Base-by-base conservation (phyloP, 2,113 vertebrate genomes). In the Aphyosemion australe region DNA sequence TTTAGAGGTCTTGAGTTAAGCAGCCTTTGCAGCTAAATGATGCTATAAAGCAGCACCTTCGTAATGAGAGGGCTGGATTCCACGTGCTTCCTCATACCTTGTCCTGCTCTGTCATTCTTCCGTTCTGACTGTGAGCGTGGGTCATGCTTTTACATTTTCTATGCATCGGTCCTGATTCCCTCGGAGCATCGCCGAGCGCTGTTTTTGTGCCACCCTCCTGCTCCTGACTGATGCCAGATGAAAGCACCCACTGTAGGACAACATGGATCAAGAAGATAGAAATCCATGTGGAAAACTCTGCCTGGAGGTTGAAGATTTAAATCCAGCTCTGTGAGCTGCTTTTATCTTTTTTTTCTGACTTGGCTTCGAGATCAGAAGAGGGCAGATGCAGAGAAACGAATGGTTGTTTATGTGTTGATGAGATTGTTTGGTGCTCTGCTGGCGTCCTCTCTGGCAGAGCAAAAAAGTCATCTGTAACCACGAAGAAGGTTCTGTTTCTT, bases 31-130 rank as follows among this genome's bases (percentile, higher is more conserved):
- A 68, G 78, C 43, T 15, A 54, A 74, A 76, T 67, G 26, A 77
- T 74, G 81, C 67, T 66, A 74, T 75, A 79, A 79, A 83, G 76
- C 66, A 74, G 55, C 60, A 83, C 83, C 80, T 83, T 77, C 69
- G 72, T 87, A 79, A 87, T 75, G 68, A 81, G 72, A 73, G 64
- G 37, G 53, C 55, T 57, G 69, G 37, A 32, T 39, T 51, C 41
- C 51, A 64, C 45, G 13, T 15, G 48, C 31, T 34, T 45, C 39
- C 31, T 51, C 47, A 15, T 2, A 1, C 34, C 46, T 52, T 52
- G n/a, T 58, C 9, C 43, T 60, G 10, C 26, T 26, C 8, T 32
- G 3, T 42, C 11, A 2, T 42, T 10, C 34, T 42, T 42, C 11
- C 2, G 13, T 15, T 51, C 37, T 39, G 12, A 45, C 26, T 39